These are phyloP conservation scores for Exephanes ischioxanthus DNA, from an alignment of 2,888 invertebrate species.

Conservation along the genomic window DNA sequence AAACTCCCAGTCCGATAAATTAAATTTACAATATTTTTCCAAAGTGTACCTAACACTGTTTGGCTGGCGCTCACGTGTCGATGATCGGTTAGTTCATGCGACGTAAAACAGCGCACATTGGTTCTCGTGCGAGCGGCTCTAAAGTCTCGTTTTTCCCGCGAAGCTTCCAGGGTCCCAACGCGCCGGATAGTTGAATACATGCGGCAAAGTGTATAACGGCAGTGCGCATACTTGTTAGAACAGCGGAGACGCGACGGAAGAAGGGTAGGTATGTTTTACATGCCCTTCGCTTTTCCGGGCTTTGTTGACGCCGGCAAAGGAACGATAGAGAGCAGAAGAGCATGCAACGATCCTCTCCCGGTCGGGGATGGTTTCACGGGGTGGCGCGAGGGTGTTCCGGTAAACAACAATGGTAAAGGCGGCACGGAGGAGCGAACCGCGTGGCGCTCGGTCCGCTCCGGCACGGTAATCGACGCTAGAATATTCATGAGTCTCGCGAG, in stretches of 20 bases:
- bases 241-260: slow-evolving; percentile 43
- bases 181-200: slow-evolving; percentile 11
- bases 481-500: slow-evolving; percentile 77
- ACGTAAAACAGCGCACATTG: too few relatives aligned
- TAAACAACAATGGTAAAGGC: slow-evolving; percentile 72
- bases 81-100: too few relatives aligned
- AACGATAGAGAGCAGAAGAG: slow-evolving; percentile 51
- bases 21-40: too few relatives aligned
- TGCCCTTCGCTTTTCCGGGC: slow-evolving; percentile 59
- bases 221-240: background rate
- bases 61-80: too few relatives aligned
- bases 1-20: too few relatives aligned
- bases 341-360: slow-evolving; percentile 56
- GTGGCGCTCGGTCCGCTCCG: slow-evolving; percentile 55
- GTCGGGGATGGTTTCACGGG: slow-evolving; percentile 53
- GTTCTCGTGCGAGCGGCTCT: slow-evolving; percentile 24
- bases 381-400: slow-evolving; percentile 64
- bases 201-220: slow-evolving; percentile 22
- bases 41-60: too few relatives aligned
- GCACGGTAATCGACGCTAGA: slow-evolving; percentile 75
- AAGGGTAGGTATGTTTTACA: slow-evolving; percentile 61
- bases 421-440: slow-evolving; percentile 41
- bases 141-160: slow-evolving; percentile 43
- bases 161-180: slow-evolving; percentile 14
- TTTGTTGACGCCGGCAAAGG: slow-evolving; percentile 54